Conservation (phyloP, 2,113 vertebrate genomes). For the Crotalus tigris region DNA sequence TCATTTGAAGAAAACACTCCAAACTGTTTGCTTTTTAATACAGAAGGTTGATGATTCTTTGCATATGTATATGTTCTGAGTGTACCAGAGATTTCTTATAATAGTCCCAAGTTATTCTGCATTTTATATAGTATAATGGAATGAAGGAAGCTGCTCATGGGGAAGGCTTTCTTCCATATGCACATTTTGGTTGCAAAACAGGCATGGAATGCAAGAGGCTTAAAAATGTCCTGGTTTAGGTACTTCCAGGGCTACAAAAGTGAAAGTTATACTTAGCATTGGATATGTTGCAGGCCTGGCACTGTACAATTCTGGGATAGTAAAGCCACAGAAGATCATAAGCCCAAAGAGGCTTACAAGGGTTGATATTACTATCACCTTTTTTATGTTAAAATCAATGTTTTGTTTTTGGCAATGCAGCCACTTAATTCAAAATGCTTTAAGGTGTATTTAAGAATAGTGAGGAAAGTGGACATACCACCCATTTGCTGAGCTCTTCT, state of each 20-base stretch:
- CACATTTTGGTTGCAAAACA: background rate
- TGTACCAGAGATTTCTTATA: background rate
- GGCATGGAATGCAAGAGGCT: background rate
- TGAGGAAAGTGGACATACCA: background rate
- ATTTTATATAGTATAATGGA: conserved; percentile 15
- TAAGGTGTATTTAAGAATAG: background rate
- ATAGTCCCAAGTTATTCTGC: conserved; percentile 28
- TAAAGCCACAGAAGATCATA: background rate
- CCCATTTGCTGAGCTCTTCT: background rate
- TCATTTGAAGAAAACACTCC: conserved; percentile 56
- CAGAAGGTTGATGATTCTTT: conserved; percentile 46
- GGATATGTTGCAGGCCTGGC: background rate
- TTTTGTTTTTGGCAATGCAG: background rate
- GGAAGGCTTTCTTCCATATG: background rate
- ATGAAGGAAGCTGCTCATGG: background rate
- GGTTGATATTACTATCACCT: background rate
- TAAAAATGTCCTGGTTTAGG: background rate
- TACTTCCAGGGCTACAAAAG: background rate
- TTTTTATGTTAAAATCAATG: background rate
- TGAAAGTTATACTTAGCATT: background rate
- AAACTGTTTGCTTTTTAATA: conserved; percentile 49
- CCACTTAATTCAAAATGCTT: background rate
- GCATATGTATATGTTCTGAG: conserved; percentile 13
- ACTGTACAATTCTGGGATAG: no score
- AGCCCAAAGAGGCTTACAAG: background rate